Conservation (phyloP, 2,113 vertebrate species). For the Varanus salvator region DNA sequence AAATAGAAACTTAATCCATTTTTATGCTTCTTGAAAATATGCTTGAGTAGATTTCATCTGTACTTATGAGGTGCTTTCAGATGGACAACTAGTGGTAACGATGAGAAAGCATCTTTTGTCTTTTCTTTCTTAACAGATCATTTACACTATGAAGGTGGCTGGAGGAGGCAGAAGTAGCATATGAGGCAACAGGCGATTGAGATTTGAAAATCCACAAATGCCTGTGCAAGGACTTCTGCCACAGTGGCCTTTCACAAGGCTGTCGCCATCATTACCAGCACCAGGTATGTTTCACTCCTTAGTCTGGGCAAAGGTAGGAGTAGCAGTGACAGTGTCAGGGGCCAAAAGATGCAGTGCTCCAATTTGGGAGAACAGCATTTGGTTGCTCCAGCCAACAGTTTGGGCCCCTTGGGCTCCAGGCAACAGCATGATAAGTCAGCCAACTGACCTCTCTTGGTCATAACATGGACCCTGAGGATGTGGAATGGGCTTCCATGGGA, state of each 20-base stretch:
- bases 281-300: neutral
- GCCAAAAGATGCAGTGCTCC: too few species aligned
- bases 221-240: neutral
- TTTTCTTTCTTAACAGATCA: too few species aligned
- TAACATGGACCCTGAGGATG: neutral
- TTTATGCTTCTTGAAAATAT: neutral
- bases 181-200: neutral
- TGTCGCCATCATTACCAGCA: neutral
- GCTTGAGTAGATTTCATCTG: neutral
- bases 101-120: too few species aligned
- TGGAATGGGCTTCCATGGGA: too few species aligned
- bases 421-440: too few species aligned
- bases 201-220: neutral
- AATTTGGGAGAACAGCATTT: neutral
- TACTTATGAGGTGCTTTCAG: neutral
- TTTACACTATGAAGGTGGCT: too few species aligned
- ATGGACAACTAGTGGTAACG: too few species aligned
- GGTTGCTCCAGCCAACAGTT: neutral
- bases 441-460: neutral
- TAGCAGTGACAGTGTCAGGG: neutral
- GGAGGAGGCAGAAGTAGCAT: neutral
- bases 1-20: neutral
- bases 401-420: neutral
- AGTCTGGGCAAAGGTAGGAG: neutral
- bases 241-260: neutral